phyloP scores from a whole-genome alignment of 1,140 invertebrate species.

The Archivesica marissinica region DNA sequence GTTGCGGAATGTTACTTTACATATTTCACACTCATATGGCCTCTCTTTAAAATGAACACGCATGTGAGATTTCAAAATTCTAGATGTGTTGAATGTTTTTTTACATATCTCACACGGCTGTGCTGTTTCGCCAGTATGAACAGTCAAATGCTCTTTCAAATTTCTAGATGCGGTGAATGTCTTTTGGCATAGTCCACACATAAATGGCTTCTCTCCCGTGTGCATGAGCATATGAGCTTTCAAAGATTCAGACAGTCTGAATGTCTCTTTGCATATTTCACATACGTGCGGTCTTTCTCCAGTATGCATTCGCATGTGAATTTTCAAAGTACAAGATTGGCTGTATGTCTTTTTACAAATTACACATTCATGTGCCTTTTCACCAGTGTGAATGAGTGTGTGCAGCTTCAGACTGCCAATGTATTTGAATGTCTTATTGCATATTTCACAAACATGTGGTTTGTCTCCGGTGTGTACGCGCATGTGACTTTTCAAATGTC shows the following conservation, averaged over 20 bases:
- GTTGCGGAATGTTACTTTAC: too few relatives aligned
- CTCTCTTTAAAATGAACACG: too few relatives aligned
- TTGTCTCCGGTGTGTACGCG: too few relatives aligned
- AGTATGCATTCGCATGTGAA: not conserved
- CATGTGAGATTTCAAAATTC: too few relatives aligned
- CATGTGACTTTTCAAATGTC: not conserved
- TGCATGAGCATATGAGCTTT: not conserved
- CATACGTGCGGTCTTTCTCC: not conserved
- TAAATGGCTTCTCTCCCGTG: not conserved
- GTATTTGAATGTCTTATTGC: not conserved
- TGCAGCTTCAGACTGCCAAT: not conserved
- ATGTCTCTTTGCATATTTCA: constrained; percentile 39
- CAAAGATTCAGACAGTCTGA: not conserved
- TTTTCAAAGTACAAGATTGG: not conserved
- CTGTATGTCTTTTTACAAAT: not conserved
- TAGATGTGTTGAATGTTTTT: too few relatives aligned
- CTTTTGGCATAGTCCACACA: constrained; percentile 24
- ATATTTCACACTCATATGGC: too few relatives aligned
- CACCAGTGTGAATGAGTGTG: not conserved
- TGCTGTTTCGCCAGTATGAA: too few relatives aligned
- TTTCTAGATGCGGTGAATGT: not conserved
- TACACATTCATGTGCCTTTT: not conserved
- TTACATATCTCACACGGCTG: too few relatives aligned
- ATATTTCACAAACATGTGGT: not conserved
- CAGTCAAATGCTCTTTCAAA: not conserved